phyloP scores from a whole-genome alignment of 2,113 vertebrate species.

The Leptobrachium ailaonicum region DNA sequence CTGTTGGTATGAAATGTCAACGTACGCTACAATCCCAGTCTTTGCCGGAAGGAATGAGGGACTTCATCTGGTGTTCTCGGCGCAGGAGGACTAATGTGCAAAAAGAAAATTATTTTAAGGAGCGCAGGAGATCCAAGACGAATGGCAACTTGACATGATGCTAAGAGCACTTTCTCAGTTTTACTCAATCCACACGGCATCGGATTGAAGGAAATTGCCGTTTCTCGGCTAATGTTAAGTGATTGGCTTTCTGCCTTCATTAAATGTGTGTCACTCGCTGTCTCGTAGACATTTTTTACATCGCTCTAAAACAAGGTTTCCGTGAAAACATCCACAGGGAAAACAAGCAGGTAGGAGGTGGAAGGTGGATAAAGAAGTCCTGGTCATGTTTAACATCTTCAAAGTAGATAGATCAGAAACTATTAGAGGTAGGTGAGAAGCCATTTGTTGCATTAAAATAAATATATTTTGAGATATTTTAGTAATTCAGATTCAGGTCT shows the following conservation, averaged over 20 bases:
- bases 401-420: too few species aligned
- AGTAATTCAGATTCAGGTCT: too few species aligned
- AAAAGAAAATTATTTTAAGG: constrained; percentile 61
- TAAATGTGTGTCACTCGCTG: constrained; percentile 60
- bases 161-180: constrained; percentile 65
- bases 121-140: constrained; percentile 58
- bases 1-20: not conserved
- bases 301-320: constrained; percentile 58
- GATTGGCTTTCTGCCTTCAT: constrained; percentile 67
- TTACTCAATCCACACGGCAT: constrained; percentile 65
- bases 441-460: too few species aligned
- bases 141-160: constrained; percentile 62
- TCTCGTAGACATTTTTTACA: constrained; percentile 60
- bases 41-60: not conserved
- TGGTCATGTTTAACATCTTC: too few species aligned
- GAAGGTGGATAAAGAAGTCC: not conserved
- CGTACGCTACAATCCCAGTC: not conserved
- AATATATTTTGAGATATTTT: too few species aligned
- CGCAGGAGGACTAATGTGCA: constrained; percentile 40
- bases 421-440: too few species aligned
- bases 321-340: constrained; percentile 55
- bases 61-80: not conserved
- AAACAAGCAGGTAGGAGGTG: constrained; percentile 33
- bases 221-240: constrained; percentile 64
- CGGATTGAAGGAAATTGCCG: constrained; percentile 63